Base-by-base conservation (phyloP, 2,113 vertebrate genomes). In the Apistogramma diplotaenia region DNA sequence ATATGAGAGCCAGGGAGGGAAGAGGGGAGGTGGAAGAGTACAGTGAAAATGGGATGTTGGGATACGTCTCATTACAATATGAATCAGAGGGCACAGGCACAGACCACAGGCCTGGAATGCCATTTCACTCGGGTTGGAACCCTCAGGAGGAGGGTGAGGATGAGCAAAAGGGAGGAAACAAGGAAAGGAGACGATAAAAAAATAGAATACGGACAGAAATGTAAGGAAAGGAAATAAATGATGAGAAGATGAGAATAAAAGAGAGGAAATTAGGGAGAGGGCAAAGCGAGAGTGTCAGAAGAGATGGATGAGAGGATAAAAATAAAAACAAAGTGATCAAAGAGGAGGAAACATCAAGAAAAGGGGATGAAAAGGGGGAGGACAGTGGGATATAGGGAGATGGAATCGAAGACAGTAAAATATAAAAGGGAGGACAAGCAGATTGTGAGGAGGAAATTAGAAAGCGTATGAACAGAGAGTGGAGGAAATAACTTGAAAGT, bases 51-150 rank as follows among this genome's bases (percentile, higher is more conserved):
- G 85, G 83, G 89, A 92, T 90, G 91, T 89, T 60, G 86, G 91
- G 92, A 89, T 89, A 78, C 79, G 73, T 84, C 91, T 95, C 95
- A 95, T 96, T 96, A 96, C 94, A 97, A 98, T 97, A 96, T 96
- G 96, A 97, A 97, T 97, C 96, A 96, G 95, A 95, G 78, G 65
- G 93, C 43, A 55, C 43, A 55, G 79, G 87, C 86, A 77, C 93
- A 65, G 80, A 85, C 87, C 85, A 75, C 49, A 78, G 90, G 85
- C 84, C 78, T 81, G 83, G 85, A 86, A 83, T 78, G 87, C 85
- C 78, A 78, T 89, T 60, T 76, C 79, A 53, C 84, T 58, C 59
- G 78, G 91, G 87, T 90, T 84, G 81, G 81, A 76, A 79, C 87
- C 62, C 87, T 89, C 53, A 43, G 33, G 86, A 81, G 86, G 84